Base-by-base conservation (phyloP, 2,888 invertebrate genomes). In the Trissolcus brochymenae region DNA sequence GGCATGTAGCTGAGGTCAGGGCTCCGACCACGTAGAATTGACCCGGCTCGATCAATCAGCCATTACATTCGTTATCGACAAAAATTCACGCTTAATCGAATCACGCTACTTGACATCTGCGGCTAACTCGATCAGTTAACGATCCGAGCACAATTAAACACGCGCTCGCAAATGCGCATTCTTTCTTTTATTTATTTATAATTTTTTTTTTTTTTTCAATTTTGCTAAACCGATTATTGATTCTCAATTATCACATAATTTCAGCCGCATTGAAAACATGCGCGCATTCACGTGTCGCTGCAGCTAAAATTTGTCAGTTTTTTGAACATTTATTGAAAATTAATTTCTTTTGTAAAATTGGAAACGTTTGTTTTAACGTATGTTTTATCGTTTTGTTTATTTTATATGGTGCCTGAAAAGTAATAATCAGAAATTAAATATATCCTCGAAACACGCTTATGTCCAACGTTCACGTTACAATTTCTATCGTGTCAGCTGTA, bases 21-120 rank as follows among this genome's bases (percentile, higher is more conserved):
- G 76, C 68, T 74, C 76, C 21, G 65, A 57, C 57, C 49, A 70
- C 64, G 53, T 76, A 76, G 59, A 72, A 73, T 78, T 74, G 74
- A 74, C 62, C 62, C 62, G 60, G 50, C 50, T 46, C 76, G 78
- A 79, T 81, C 81, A 81, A 79, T 81, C 79, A 81, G 71, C 61
- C 60, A 77, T 78, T 79, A 79, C 79, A 81, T 82, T 84, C 80
- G 80, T 86, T 84, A 84, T 84, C 82, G 82, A 84, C 81, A 86
- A 85, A 85, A 87, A 86, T 87, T 83, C 80, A 84, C 83, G 81
- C 82, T 86, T 84, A 83, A 87, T 88, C 85, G 83, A 87, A 86
- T 87, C 76, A 84, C 78, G 84, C 82, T 57, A 62, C 71, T 87
- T 87, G 84, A 87, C 85, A 84, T 84, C 62, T 57, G 29, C 62